A percentile compares a stretch with the other conserved stretches of the same genome.
Evolutionary conservation across 1,140 invertebrate genomes (phyloP).

Genomic region (Drosophila aff.): DNA sequence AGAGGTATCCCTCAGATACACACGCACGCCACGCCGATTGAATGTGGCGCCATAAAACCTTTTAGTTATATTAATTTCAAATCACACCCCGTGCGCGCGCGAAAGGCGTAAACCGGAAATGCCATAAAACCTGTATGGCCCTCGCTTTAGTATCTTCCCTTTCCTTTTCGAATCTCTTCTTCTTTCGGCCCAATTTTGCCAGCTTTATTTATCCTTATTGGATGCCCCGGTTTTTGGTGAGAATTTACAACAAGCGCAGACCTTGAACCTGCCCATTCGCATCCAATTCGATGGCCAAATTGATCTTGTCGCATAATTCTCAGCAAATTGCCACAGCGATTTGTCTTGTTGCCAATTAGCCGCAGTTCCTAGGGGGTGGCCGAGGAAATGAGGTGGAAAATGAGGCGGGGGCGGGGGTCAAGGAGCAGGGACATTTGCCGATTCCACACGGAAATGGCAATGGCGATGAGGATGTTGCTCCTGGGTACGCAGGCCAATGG

Average conservation of each 20-base stretch:
- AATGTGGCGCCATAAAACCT: constrained; percentile 68
- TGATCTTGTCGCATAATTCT: constrained; percentile 81
- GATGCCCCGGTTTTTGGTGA: neutral
- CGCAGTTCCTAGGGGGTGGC: constrained; percentile 22
- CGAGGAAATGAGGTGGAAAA: constrained; percentile 15
- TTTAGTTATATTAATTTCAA: constrained; percentile 83
- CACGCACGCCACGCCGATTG: constrained; percentile 16
- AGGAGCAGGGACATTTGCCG: constrained; percentile 20
- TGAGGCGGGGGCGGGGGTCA: constrained; percentile 11
- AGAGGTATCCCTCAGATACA: constrained; percentile 53
- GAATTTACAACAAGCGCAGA: constrained; percentile 54
- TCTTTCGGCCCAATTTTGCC: neutral
- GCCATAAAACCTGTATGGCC: constrained; percentile 65
- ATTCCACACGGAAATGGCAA: constrained; percentile 28
- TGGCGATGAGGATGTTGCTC: constrained; percentile 9
- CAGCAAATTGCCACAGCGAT: constrained; percentile 73
- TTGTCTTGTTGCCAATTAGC: constrained; percentile 82
- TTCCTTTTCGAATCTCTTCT: neutral
- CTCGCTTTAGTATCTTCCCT: constrained; percentile 9
- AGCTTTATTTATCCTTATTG: neutral
- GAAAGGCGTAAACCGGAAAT: constrained; percentile 60
- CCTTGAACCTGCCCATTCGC: constrained; percentile 65
- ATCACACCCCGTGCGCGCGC: constrained; percentile 52
- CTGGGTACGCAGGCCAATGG: constrained; percentile 56
- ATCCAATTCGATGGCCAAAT: constrained; percentile 56